These are phyloP conservation scores for Heliconius hewitsoni DNA, from an alignment of 1,140 invertebrate species.

Conservation along the genomic window DNA sequence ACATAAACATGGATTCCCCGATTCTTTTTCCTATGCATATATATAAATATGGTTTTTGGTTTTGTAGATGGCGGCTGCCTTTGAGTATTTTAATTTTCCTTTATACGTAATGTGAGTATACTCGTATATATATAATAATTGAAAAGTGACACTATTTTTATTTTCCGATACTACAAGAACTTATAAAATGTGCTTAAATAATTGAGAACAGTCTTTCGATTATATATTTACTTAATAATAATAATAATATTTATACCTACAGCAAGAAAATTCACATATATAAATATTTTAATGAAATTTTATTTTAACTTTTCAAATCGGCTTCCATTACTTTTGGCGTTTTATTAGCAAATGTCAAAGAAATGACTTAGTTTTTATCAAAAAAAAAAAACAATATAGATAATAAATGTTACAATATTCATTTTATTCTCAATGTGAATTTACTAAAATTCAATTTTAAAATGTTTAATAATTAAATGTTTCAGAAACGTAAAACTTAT, in stretches of 20 bases:
- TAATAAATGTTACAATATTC: background rate
- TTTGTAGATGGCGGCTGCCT: too few relatives aligned
- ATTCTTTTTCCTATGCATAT: background rate
- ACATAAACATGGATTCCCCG: background rate
- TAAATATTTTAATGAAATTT: background rate
- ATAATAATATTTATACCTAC: background rate
- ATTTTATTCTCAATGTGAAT: background rate
- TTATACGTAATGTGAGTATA: too few relatives aligned
- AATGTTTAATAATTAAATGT: slow-evolving; percentile 1
- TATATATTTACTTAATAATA: background rate
- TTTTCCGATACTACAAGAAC: too few relatives aligned
- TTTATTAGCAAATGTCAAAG: background rate
- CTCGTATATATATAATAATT: too few relatives aligned
- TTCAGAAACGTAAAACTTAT: background rate
- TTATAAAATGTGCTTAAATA: too few relatives aligned
- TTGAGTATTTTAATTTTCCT: too few relatives aligned
- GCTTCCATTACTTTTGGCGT: background rate
- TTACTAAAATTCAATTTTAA: background rate
- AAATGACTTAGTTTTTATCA: background rate
- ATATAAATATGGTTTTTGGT: background rate
- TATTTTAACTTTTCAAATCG: background rate
- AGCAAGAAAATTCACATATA: background rate
- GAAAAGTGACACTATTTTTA: too few relatives aligned
- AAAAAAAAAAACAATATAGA: background rate
- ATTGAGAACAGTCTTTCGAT: too few relatives aligned